Evolutionary conservation across 2,797 vertebrate species (phyloP).

Genomic region (Varecia variegata): DNA sequence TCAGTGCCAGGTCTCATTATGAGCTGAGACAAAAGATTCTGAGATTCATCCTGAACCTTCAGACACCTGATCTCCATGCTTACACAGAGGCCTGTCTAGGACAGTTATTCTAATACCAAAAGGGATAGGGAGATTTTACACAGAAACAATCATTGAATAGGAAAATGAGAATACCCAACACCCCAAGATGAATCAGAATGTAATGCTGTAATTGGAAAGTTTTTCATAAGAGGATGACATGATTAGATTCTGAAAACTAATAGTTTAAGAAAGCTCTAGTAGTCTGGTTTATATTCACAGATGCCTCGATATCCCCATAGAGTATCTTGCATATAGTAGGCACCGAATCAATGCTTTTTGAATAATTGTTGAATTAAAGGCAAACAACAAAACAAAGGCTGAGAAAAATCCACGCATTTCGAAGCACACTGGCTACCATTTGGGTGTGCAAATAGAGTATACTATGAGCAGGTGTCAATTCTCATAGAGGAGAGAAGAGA

Average conservation of each 20-base stretch:
- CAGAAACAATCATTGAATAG: neutral
- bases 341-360: neutral
- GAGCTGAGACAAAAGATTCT: neutral
- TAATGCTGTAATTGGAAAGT: neutral
- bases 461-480: neutral
- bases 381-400: neutral
- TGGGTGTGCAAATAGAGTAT: neutral
- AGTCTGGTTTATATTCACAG: neutral
- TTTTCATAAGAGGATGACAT: neutral
- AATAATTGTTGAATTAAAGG: conserved; percentile 23
- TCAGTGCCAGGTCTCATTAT: conserved; percentile 40
- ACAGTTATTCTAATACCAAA: neutral
- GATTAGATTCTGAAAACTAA: conserved; percentile 21
- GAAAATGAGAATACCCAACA: neutral
- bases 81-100: neutral
- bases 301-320: neutral
- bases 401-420: neutral
- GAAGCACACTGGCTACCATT: neutral
- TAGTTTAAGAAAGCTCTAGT: neutral
- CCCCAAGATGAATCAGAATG: neutral
- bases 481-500: neutral
- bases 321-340: neutral
- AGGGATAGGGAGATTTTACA: neutral
- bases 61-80: neutral
- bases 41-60: conserved; percentile 9